Evolutionary conservation across 2,797 vertebrate species (phyloP), one percentile per base, ranked within the genome.

Genomic region (Pseudochirops corinnae): DNA sequence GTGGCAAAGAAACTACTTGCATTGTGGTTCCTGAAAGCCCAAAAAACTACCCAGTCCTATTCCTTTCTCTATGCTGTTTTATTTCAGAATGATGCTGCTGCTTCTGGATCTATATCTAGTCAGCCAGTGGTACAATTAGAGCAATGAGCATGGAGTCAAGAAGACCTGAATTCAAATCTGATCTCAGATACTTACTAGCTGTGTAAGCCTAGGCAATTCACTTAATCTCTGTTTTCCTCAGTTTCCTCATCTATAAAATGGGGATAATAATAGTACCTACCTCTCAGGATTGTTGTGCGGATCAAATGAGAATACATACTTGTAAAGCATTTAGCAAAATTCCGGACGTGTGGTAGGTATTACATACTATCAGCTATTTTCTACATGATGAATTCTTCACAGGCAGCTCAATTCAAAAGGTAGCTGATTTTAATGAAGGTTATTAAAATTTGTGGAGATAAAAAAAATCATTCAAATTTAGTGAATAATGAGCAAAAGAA

Each of bases 51-150:
- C 29, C 21, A 60, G 90, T 90, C 60, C 56, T 90, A 82, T 13
- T 16, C 14, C 92, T 96, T 92, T 67, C 90, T 93, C 90, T 93
- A 53, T 67, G 52, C 0, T 74, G n/a, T 53, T n/a, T 29, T 39
- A 92, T 9, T 56, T 90, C 56, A 91, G 92, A 96, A 94, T 87
- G 39, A 26, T 46, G n/a, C 46, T 50, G 39, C 21, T 3, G 26
- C 21, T 87, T 50, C 21, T 87, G 39, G 74, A 46, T 46, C 39
- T 39, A 46, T 10, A 46, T 82, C 21, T 46, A 7, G 39, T 21
- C 39, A 82, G 39, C 39, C 74, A 46, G 16, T 46, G 39, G 74
- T 46, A 46, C 39, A 39, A 46, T 53, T 26, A 46, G n/a, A 82
- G 7, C 5, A 4, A n/a, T 74, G 5, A 0, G 33, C 14, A 14